Percentiles rank a stretch among this genome's conserved stretches.
These are phyloP conservation scores for Cyprinodon brontotheroides DNA, from an alignment of 2,113 vertebrate species.

Conservation along the genomic window DNA sequence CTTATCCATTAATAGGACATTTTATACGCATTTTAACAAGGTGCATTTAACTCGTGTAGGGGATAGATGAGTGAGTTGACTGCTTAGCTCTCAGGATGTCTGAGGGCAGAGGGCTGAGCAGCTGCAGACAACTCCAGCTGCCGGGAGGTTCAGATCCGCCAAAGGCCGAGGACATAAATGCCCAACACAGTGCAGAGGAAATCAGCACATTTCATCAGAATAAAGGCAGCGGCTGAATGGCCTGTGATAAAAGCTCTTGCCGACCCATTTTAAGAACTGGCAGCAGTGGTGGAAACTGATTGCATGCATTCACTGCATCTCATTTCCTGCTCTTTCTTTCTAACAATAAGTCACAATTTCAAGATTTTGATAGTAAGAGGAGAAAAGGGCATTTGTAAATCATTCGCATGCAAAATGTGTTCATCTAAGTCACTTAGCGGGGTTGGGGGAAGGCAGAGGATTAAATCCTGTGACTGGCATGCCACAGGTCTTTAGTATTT, in stretches of 20 bases:
- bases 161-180: conserved; percentile 46
- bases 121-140: conserved; percentile 66
- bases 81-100: conserved; percentile 25
- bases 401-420: conserved; percentile 38
- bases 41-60: conserved; percentile 27
- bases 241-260: conserved; percentile 62
- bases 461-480: background rate
- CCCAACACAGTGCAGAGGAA: conserved; percentile 48
- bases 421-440: conserved; percentile 3
- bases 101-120: conserved; percentile 65
- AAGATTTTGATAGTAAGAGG: conserved; percentile 40
- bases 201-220: conserved; percentile 68
- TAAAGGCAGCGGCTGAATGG: conserved; percentile 66
- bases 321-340: conserved; percentile 67
- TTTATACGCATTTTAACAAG: conserved; percentile 16
- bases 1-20: conserved; percentile 31
- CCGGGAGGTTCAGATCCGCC: conserved; percentile 52
- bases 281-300: conserved; percentile 61
- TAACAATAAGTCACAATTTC: conserved; percentile 44
- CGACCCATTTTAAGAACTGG: conserved; percentile 62
- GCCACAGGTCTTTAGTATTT: conserved; percentile 11
- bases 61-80: conserved; percentile 29
- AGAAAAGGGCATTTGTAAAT: conserved; percentile 16
- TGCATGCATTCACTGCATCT: conserved; percentile 71
- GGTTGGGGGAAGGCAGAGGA: conserved; percentile 7